Evolutionary conservation across 2,113 vertebrate genomes (phyloP), one percentile per base, ranked within the genome.

Genomic region (Myrmophylax atrothorax): DNA sequence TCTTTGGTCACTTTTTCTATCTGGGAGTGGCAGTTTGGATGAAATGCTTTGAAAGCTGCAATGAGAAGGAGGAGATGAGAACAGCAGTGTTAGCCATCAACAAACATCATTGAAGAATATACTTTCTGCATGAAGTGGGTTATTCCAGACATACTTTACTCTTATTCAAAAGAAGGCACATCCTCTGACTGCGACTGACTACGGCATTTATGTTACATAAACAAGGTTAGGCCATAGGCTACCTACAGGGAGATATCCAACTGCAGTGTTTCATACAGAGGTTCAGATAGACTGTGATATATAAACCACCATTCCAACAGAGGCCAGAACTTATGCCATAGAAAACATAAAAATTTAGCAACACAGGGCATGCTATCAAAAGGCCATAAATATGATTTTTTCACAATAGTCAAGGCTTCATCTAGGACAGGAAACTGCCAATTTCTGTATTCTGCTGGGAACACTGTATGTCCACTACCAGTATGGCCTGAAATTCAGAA

Each of bases 401-500:
- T 76, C 35, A 70, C 37, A 87, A 44, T 7, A 90, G 69, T 66
- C 49, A 74, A 42, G 31, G 25, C 44, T 91, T 91, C 35, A 56
- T 63, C 62, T 64, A 46, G 22, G 66, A 85, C 53, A 89, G 42
- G 25, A 84, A 89, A 74, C 49, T 49, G 25, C 38, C 75, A 10
- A 53, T 84, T 94, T 84, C 73, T 87, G 13, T 80, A 49, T 70
- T 80, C 83, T 67, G 15, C 46, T 87, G 50, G 78, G 46, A 88
- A 66, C 2, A 5, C n/a, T 67, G 37, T 90, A 86, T 81, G 79
- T 68, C 83, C 76, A 76, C 80, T 92, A 84, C 52, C 69, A 70
- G 37, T 90, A 64, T 53, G 60, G 60, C 25, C 77, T 94, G 73
- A 92, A 96, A 92, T 58, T 83, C 79, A 93, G 74, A 94, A 75